These are phyloP conservation scores for Theretra japonica DNA, from an alignment of 2,888 invertebrate genomes.

Conservation along the genomic window DNA sequence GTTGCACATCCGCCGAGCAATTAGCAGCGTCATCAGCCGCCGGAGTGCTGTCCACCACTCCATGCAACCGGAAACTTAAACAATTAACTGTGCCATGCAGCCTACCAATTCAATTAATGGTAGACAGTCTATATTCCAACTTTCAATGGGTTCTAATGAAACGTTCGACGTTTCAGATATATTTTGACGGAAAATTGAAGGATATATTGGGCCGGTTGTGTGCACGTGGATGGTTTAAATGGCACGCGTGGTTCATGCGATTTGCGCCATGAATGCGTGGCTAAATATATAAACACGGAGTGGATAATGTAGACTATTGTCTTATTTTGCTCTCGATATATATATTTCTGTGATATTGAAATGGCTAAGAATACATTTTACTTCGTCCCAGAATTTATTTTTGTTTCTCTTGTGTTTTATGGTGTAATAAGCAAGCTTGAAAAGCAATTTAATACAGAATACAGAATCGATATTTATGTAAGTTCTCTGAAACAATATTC, in stretches of 20 bases:
- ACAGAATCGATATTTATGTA: no score
- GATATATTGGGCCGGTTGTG: slow-evolving; percentile 5
- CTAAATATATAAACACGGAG: not conserved
- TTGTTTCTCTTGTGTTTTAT: no score
- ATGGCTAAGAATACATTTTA: no score
- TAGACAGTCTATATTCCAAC: slow-evolving; percentile 36
- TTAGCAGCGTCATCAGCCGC: slow-evolving; percentile 41
- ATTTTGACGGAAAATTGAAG: slow-evolving; percentile 39
- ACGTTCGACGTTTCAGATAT: slow-evolving; percentile 30
- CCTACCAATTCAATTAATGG: slow-evolving; percentile 34
- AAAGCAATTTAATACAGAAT: no score
- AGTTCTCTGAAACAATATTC: not conserved
- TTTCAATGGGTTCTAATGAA: slow-evolving; percentile 40
- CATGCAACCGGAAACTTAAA: slow-evolving; percentile 46
- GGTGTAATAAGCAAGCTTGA: no score
- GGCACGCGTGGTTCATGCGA: not conserved
- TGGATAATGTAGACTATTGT: no score
- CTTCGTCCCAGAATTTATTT: no score
- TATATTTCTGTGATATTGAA: no score
- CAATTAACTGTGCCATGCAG: slow-evolving; percentile 43
- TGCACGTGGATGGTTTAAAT: not conserved
- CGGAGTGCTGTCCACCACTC: slow-evolving; percentile 34
- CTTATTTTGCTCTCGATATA: no score
- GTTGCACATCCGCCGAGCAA: slow-evolving; percentile 43
- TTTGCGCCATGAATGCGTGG: not conserved